Base-by-base conservation (phyloP, 2,797 vertebrate genomes). In the Esox lucius region DNA sequence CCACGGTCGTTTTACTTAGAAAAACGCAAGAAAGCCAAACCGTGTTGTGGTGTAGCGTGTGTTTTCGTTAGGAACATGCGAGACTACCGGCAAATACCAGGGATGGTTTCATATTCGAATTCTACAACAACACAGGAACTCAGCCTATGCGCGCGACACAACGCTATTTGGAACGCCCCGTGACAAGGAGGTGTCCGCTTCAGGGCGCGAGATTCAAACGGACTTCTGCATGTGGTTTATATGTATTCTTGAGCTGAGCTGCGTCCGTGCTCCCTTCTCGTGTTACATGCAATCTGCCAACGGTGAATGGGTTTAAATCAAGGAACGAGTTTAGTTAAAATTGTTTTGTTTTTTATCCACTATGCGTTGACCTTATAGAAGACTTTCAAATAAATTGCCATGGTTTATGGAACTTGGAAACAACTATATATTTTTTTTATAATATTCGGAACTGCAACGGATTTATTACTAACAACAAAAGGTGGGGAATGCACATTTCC, bases 201-300 rank as follows among this genome's bases (percentile, higher is more conserved):
- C 76, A 75, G 67, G 83, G 92, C 92, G 92, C 92, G 89, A 91
- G 89, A 91, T 93, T 92, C 88, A 90, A 92, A 93, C 83, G 69
- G 46, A 56, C 59, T 75, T 88, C 87, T 83, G 81, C 84, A 77
- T 53, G 84, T 84, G 85, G 82, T 89, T 85, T 85, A 83, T 90
- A 89, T 85, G 64, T 81, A 80, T 84, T 85, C n/a, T 70, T 39
- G 76, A 78, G 81, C 77, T 81, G 75, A 75, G 71, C 74, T 77
- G 81, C 84, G 76, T 83, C 82, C 79, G 84, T 75, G 65, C 72
- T 61, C 73, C 51, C 81, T 80, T 83, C 85, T 91, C 89, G 83
- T 78, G 86, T 92, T 92, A 87, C 90, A 90, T 76, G 28, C 56
- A 11, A 72, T 22, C 69, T 33, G 76, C 74, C 33, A 62, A 7